Base-by-base conservation (phyloP, 2,888 invertebrate species). In the Agriotes lineatus region DNA sequence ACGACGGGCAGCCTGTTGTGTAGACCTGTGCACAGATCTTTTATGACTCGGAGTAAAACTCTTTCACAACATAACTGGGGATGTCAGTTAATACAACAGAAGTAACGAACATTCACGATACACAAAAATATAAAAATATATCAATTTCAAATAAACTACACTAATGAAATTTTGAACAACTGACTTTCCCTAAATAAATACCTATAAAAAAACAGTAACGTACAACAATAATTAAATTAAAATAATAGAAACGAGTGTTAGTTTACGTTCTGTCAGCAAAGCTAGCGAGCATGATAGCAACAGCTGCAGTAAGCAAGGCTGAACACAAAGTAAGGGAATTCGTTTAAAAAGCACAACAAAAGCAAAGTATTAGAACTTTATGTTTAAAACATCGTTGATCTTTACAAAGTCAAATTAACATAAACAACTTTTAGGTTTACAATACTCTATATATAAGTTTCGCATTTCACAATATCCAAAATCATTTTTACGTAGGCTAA, bases 1-100 rank as follows among this genome's bases (percentile, higher is more conserved):
- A 78, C 79, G 80, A 80, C 77, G 79, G 80, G 78, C 78, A 80
- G 79, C 79, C 76, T 81, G 81, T 79, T 80, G 79, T 76, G 74
- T 74, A 75, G 77, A 76, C 75, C 76, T 74, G 80, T 76, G 70
- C 48, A 61, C 62, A 70, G 62, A 57, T 60, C 65, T n/a, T n/a
- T n/a, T 57, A 66, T 69, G 66, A 70, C 69, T 68, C 52, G 42
- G 62, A 66, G 69, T 65, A 70, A 63, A 70, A 70, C 65, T 63
- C 52, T 64, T 65, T 66, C 65, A 69, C 65, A 69, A 69, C 69
- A 72, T 69, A 72, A 72, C 70, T 68, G 63, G 72, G 71, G 69
- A 69, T 54, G 66, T 71, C 67, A 71, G 72, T 74, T 68, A 74
- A 71, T 70, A 72, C 71, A 72, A 64, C 61, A 71, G 60, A 72